phyloP scores from a whole-genome alignment of 2,888 invertebrate species.

The Hemaris fuciformis region DNA sequence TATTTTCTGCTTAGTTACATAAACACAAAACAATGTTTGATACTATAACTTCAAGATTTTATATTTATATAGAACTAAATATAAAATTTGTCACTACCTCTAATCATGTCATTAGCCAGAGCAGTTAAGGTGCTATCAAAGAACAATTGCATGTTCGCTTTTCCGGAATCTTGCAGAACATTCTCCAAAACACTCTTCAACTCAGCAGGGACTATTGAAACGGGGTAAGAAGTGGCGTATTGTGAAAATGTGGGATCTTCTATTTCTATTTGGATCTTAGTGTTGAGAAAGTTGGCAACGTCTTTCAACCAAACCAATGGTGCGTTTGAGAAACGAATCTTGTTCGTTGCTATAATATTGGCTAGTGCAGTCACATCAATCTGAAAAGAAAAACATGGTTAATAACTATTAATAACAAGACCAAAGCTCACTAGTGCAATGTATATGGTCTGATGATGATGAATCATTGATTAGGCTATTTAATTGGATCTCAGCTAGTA shows the following conservation, averaged over 20 bases:
- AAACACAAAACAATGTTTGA: too few relatives aligned
- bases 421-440: too few relatives aligned
- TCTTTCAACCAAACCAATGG: conserved; percentile 86
- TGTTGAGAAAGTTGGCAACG: conserved; percentile 84
- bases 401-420: too few relatives aligned
- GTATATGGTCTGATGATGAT: too few relatives aligned
- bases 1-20: too few relatives aligned
- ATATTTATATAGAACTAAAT: too few relatives aligned
- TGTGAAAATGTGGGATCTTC: conserved; percentile 83
- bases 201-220: conserved; percentile 72
- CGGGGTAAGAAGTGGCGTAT: conserved; percentile 80
- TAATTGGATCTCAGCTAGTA: too few relatives aligned
- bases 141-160: conserved; percentile 84
- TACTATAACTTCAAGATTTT: too few relatives aligned
- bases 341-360: conserved; percentile 76
- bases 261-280: conserved; percentile 83
- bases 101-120: conserved; percentile 87
- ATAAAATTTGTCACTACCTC: conserved; percentile 65
- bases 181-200: conserved; percentile 67
- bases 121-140: conserved; percentile 86
- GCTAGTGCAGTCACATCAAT: conserved; percentile 82
- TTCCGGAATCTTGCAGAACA: conserved; percentile 82
- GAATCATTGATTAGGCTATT: too few relatives aligned
- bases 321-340: conserved; percentile 85
- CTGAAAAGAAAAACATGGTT: conserved; percentile 65